Evolutionary conservation across 2,113 vertebrate genomes (phyloP).

Genomic region (Terrapene triunguis): DNA sequence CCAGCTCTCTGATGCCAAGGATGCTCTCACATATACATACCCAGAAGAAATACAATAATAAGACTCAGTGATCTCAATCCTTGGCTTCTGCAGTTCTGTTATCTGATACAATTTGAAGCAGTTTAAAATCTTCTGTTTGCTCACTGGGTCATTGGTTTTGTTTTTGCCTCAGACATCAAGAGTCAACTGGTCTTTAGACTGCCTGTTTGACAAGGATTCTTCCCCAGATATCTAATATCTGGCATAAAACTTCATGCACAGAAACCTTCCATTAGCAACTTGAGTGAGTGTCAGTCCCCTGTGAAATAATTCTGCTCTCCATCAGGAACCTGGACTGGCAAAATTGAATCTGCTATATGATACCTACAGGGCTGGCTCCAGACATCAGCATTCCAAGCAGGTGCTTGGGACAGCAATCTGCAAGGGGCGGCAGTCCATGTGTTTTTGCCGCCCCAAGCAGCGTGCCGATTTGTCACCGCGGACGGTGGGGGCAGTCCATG

Average conservation of each 20-base stretch:
- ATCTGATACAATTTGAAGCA: neutral
- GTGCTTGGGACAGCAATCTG: too few species aligned
- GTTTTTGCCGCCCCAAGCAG: too few species aligned
- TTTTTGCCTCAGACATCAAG: neutral
- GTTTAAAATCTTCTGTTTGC: neutral
- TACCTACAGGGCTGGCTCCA: neutral
- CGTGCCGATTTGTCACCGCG: too few species aligned
- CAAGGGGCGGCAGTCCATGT: too few species aligned
- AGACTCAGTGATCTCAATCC: neutral
- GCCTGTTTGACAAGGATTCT: neutral
- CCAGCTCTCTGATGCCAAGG: neutral
- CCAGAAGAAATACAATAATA: neutral
- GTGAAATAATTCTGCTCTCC: neutral
- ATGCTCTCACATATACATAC: neutral
- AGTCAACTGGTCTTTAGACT: neutral
- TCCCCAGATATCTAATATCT: neutral
- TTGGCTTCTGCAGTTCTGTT: fast-evolving
- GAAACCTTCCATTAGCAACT: neutral
- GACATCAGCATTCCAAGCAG: too few species aligned
- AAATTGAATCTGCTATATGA: neutral
- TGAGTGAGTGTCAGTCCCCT: fast-evolving
- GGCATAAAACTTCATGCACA: fast-evolving
- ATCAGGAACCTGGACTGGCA: neutral
- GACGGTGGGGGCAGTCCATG: too few species aligned
- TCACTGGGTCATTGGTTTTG: neutral